Conservation (phyloP, 2,113 vertebrate species). For the Lophura nycthemera region DNA sequence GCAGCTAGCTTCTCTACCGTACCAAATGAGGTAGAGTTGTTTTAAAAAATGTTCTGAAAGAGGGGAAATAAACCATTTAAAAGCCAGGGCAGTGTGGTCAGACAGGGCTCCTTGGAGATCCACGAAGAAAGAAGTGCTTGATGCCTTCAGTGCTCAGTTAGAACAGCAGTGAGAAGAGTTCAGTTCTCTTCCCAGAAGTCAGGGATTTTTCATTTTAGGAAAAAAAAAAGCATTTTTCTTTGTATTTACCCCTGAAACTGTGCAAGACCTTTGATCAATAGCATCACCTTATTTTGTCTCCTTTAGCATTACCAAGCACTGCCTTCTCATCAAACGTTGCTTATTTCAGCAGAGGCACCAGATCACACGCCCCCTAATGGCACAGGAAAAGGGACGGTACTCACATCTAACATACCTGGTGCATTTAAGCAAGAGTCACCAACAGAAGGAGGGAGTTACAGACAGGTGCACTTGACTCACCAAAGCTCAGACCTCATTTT, state of each 20-base stretch:
- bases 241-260: not conserved
- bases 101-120: not conserved
- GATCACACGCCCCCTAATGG: not conserved
- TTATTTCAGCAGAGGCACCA: not conserved
- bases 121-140: not conserved
- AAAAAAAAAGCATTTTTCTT: not conserved
- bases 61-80: not conserved
- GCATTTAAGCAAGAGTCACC: not conserved
- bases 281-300: not conserved
- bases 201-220: not conserved
- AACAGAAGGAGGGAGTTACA: not conserved
- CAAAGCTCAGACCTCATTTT: not conserved
- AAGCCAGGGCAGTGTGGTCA: not conserved
- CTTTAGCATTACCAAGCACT: not conserved
- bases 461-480: not conserved
- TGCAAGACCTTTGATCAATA: not conserved
- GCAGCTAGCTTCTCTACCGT: not conserved
- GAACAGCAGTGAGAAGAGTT: not conserved
- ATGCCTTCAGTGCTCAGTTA: not conserved
- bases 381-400: not conserved
- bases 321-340: not conserved
- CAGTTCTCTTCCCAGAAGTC: not conserved
- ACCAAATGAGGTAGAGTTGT: not conserved
- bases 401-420: not conserved
- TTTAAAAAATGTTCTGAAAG: conserved; percentile 27